These are phyloP conservation scores for Ischnura elegans DNA, from an alignment of 2,888 invertebrate genomes.

Conservation along the genomic window DNA sequence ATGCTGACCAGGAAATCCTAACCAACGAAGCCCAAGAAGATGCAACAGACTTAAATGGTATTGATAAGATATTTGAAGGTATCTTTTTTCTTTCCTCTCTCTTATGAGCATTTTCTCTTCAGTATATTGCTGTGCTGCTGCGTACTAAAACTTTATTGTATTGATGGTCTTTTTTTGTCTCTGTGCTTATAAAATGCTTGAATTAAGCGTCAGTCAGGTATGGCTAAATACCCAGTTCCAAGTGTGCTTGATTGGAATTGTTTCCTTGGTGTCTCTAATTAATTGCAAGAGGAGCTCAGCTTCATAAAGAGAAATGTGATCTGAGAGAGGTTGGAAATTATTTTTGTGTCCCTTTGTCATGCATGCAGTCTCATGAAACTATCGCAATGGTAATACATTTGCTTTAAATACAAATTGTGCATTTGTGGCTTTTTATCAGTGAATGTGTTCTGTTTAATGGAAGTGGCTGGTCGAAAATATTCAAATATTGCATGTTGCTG, in stretches of 20 bases:
- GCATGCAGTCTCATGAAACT: slow-evolving; percentile 75
- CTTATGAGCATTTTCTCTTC: slow-evolving; percentile 48
- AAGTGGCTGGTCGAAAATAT: background rate
- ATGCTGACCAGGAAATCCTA: slow-evolving; percentile 82
- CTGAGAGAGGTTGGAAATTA: slow-evolving; percentile 71
- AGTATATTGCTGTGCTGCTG: slow-evolving; percentile 63
- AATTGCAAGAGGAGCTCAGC: slow-evolving; percentile 71
- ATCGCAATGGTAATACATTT: background rate
- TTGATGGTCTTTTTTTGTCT: slow-evolving; percentile 40
- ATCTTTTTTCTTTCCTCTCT: slow-evolving; percentile 75
- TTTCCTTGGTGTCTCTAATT: slow-evolving; percentile 69
- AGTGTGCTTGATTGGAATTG: slow-evolving; percentile 62
- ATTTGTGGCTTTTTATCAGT: background rate
- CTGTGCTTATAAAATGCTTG: slow-evolving; percentile 42
- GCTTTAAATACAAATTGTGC: background rate
- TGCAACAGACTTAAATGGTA: slow-evolving; percentile 80
- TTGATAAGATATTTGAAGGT: slow-evolving; percentile 81
- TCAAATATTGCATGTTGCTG: background rate
- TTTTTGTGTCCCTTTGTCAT: slow-evolving; percentile 75
- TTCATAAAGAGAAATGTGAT: slow-evolving; percentile 68
- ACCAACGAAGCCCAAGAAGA: slow-evolving; percentile 80
- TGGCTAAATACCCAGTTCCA: slow-evolving; percentile 58
- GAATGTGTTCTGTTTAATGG: background rate
- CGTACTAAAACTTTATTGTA: slow-evolving; percentile 42
- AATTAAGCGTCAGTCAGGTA: slow-evolving; percentile 48